A percentile compares a stretch with the other conserved stretches of the same genome.
Conservation (phyloP, 2,797 vertebrate genomes). For the Aulostomus chinensis region DNA sequence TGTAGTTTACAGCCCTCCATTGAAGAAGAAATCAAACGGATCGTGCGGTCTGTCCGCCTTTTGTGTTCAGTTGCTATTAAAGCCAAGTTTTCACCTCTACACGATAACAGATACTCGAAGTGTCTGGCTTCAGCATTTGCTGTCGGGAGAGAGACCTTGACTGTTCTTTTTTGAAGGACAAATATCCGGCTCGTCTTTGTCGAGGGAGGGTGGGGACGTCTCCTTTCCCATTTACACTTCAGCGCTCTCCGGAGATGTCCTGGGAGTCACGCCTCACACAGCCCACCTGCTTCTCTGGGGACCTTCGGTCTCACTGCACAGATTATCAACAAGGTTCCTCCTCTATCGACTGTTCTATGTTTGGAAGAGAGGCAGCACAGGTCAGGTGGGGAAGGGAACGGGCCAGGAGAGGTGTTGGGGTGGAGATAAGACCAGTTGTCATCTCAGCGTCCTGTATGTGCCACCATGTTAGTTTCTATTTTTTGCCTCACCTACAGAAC, state of each 20-base stretch:
- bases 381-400: constrained; percentile 11
- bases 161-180: constrained; percentile 29
- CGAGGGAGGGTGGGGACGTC: background rate
- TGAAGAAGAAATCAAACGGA: too few species aligned
- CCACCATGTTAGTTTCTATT: background rate
- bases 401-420: constrained; percentile 30
- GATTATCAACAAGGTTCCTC: too few species aligned
- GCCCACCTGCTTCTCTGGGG: constrained; percentile 32
- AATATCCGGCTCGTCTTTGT: background rate
- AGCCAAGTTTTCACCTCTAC: too few species aligned
- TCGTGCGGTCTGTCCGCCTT: too few species aligned
- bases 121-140: too few species aligned
- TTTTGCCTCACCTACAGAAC: background rate
- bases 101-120: too few species aligned
- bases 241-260: constrained; percentile 26
- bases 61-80: too few species aligned
- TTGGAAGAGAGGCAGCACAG: constrained; percentile 25
- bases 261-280: constrained; percentile 19
- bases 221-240: constrained; percentile 59
- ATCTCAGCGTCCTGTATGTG: constrained; percentile 3
- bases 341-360: too few species aligned
- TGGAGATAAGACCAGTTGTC: constrained; percentile 32
- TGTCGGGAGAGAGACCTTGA: constrained; percentile 27
- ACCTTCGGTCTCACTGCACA: constrained; percentile 9
- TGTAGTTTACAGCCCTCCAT: too few species aligned